These are phyloP conservation scores for Dorcus hopei DNA, from an alignment of 2,888 invertebrate genomes.

Conservation along the genomic window DNA sequence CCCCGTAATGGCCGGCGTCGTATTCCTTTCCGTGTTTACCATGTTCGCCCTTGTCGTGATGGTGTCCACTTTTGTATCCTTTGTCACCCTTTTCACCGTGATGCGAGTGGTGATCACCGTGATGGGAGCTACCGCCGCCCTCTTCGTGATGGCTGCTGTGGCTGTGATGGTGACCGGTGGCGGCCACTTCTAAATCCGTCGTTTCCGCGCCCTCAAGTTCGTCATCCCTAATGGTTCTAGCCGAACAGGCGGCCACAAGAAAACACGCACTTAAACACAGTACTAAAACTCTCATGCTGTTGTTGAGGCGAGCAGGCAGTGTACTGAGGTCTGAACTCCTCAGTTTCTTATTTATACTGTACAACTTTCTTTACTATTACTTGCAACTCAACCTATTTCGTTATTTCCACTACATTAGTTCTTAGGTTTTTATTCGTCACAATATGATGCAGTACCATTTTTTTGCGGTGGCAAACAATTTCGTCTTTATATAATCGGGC, in stretches of 20 bases:
- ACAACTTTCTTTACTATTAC: slow-evolving; percentile 25
- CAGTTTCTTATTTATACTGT: slow-evolving; percentile 22
- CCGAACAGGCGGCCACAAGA: slow-evolving; percentile 35
- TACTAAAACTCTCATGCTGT: slow-evolving; percentile 39
- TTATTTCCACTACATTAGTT: slow-evolving; percentile 42
- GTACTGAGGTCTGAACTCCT: slow-evolving; percentile 21
- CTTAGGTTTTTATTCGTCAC: slow-evolving; percentile 24
- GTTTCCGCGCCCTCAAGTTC: slow-evolving; percentile 37
- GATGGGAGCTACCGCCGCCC: slow-evolving; percentile 56
- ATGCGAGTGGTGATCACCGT: slow-evolving; percentile 55
- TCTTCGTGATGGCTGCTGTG: slow-evolving; percentile 35
- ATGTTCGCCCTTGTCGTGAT: slow-evolving; percentile 60
- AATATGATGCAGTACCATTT: slow-evolving; percentile 33
- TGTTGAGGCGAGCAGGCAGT: slow-evolving; percentile 10
- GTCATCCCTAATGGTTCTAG: slow-evolving; percentile 36
- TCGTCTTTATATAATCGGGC: slow-evolving; percentile 43
- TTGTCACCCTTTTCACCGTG: slow-evolving; percentile 64
- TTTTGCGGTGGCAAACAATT: slow-evolving; percentile 34
- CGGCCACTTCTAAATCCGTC: slow-evolving; percentile 21
- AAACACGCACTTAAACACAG: slow-evolving; percentile 40
- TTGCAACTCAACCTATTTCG: slow-evolving; percentile 24
- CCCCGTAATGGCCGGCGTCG: slow-evolving; percentile 61
- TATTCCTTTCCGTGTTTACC: slow-evolving; percentile 69
- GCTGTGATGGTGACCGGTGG: slow-evolving; percentile 40
- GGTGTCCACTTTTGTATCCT: slow-evolving; percentile 64